phyloP scores from a whole-genome alignment of 2,888 invertebrate genomes.

The Drosophila acutilabella region DNA sequence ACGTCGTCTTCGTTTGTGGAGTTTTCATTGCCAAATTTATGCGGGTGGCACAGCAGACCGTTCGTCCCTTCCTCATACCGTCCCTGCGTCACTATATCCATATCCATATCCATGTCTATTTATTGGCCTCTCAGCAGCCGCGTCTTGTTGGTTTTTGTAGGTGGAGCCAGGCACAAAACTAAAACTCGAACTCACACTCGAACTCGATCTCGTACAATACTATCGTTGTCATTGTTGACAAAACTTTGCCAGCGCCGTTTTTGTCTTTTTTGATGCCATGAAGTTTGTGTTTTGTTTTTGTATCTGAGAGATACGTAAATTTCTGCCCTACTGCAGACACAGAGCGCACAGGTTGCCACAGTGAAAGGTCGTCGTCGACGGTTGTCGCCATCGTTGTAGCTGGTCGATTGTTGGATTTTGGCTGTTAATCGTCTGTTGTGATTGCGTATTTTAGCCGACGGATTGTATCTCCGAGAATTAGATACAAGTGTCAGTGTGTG shows the following conservation, averaged over 20 bases:
- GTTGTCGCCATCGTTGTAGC: conserved; percentile 36
- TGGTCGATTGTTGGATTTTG: conserved; percentile 20
- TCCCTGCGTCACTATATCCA: neutral
- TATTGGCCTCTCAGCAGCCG: conserved; percentile 31
- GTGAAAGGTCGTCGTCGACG: conserved; percentile 70
- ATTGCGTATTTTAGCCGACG: conserved; percentile 53
- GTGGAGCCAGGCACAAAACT: conserved; percentile 72
- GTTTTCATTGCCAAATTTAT: conserved; percentile 75
- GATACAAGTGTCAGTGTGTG: conserved; percentile 27
- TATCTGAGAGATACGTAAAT: conserved; percentile 76
- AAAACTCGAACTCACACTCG: neutral
- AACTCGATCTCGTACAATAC: neutral
- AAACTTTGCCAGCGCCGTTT: conserved; percentile 67
- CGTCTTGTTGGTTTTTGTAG: conserved; percentile 74
- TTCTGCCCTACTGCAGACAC: conserved; percentile 60
- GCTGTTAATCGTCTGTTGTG: conserved; percentile 25
- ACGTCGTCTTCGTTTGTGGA: conserved; percentile 60
- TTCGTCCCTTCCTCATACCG: conserved; percentile 28
- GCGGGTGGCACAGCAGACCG: conserved; percentile 68
- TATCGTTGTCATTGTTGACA: conserved; percentile 76
- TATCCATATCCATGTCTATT: conserved; percentile 19
- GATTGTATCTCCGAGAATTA: conserved; percentile 31
- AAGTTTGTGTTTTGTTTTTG: conserved; percentile 58
- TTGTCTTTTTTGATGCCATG: conserved; percentile 50
- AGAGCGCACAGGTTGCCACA: conserved; percentile 74